Base-by-base conservation (phyloP, 2,797 vertebrate species). In the Eidolon dupreanum region DNA sequence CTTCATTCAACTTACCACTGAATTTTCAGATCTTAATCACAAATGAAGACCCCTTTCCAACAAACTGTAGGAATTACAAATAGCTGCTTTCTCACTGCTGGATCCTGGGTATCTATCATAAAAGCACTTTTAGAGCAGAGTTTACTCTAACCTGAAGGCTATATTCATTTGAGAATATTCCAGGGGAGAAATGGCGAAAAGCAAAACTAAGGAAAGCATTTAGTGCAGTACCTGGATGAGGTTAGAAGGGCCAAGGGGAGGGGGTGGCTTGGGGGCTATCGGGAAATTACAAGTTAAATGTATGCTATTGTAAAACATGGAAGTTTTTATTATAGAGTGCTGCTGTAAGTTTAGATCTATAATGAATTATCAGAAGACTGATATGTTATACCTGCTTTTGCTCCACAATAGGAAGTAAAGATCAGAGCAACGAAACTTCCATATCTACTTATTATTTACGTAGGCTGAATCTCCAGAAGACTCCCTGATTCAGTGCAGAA, bases 241-340 rank as follows among this genome's bases (percentile, higher is more conserved):
- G 46, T 85, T n/a, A 87, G 38, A 83, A 55, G 63, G 31, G 46
- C 4, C 26, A 13, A 13, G 4, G 4, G 51, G 33, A 8, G 5
- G 31, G 8, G 19, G 28, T 55, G 15, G 33, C 12, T 31, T 71
- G 28, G 3, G 53, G 53, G n/a, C 66, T 66, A 55, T 46, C 61
- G 73, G 61, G 49, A 81, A 95, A 75, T 87, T 65, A 82, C 63
- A 24, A 66, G 26, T 66, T 24, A n/a, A 93, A 92, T 63, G 73
- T 41, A 82, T 16, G 38, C 51, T 86, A 51, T 43, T 83, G 2
- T 92, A 43, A 89, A 89, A 87, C 19, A 61, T 8, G 9, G 15
- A 51, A 33, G 36, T n/a, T 53, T 79, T 46, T n/a, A 88, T 53
- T 33, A 87, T 4, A 73, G 68, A 77, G 28, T 51, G 36, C 49